These are phyloP conservation scores for Falco novaeseelandiae DNA, from an alignment of 2,797 vertebrate genomes.

Conservation along the genomic window DNA sequence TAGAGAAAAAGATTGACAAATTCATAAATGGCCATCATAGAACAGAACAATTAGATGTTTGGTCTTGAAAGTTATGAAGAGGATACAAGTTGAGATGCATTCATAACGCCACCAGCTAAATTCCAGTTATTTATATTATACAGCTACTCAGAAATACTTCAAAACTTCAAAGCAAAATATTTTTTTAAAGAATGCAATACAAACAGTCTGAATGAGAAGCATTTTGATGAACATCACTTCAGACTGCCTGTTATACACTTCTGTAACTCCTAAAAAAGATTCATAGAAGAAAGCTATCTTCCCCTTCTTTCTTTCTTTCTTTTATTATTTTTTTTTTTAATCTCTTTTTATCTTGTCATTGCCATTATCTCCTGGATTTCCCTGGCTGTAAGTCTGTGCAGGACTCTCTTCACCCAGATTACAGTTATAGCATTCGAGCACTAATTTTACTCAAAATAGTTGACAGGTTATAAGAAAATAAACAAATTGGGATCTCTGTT, in stretches of 20 bases:
- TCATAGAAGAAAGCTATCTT: background rate
- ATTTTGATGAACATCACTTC: background rate
- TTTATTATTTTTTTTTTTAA: too few species aligned
- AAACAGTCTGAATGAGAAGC: background rate
- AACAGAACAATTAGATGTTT: background rate
- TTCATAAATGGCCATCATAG: background rate
- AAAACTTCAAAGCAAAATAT: background rate
- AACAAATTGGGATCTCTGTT: background rate
- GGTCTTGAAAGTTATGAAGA: background rate
- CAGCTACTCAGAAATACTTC: background rate
- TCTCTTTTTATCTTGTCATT: background rate
- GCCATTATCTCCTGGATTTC: background rate
- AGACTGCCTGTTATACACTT: background rate
- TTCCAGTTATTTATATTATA: background rate
- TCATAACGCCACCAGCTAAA: background rate
- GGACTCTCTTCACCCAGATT: background rate
- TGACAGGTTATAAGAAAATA: background rate
- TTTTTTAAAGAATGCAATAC: background rate
- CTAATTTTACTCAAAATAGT: background rate
- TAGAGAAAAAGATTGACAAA: background rate
- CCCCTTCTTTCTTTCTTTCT: background rate
- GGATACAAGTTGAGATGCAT: background rate
- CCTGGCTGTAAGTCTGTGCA: background rate
- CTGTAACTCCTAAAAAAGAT: background rate
- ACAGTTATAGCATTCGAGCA: background rate